Conservation (phyloP, 2,113 vertebrate genomes). For the Furnarius figulus region DNA sequence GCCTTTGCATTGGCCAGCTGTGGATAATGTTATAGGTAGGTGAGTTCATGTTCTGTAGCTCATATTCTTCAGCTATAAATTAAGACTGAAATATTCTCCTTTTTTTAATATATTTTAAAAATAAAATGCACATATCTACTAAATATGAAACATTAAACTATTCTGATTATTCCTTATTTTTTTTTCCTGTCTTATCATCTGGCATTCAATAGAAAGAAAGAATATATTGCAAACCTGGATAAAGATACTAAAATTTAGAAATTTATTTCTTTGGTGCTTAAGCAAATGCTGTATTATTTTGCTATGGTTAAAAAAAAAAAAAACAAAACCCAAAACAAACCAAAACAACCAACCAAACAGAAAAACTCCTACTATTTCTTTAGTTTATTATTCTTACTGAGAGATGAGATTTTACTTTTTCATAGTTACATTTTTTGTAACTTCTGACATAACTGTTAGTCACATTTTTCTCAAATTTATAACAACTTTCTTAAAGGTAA, state of each 20-base stretch:
- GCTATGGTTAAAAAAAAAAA: not conserved
- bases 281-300: not conserved
- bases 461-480: not conserved
- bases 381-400: not conserved
- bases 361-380: not conserved
- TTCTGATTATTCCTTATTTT: not conserved
- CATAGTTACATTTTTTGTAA: not conserved
- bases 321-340: no score
- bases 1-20: not conserved
- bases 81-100: not conserved
- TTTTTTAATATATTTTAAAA: not conserved
- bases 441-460: not conserved
- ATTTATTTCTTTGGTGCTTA: not conserved
- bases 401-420: not conserved
- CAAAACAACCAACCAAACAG: no score
- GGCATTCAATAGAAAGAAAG: not conserved
- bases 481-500: not conserved
- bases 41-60: not conserved
- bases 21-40: not conserved
- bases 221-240: not conserved
- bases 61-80: not conserved
- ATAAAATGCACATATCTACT: not conserved
- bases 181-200: not conserved
- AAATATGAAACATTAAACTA: not conserved
- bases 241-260: not conserved